These are phyloP conservation scores for Orthonevra nobilis DNA, from an alignment of 2,888 invertebrate genomes.

Conservation along the genomic window DNA sequence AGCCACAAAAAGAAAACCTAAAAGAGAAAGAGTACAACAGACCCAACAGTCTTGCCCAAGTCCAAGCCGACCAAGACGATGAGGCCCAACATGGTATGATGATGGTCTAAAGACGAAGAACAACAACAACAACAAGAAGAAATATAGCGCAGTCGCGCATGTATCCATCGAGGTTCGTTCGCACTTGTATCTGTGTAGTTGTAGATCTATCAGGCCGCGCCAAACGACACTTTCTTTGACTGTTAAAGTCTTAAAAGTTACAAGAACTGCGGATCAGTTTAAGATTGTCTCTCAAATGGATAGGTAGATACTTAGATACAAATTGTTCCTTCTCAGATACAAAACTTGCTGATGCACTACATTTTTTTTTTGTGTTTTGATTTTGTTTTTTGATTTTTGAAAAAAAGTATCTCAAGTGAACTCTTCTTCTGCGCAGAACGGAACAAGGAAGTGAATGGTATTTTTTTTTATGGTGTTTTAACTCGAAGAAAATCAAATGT, in stretches of 20 bases:
- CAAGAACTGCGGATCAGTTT: conserved; percentile 68
- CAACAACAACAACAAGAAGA: conserved; percentile 23
- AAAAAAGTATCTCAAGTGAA: conserved; percentile 5
- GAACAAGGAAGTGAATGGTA: conserved; percentile 55
- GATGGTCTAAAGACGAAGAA: conserved; percentile 27
- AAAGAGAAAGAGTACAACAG: conserved; percentile 56
- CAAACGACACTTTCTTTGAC: conserved; percentile 66
- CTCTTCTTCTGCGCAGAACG: conserved; percentile 21
- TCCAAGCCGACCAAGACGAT: conserved; percentile 35
- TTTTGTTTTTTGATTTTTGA: conserved; percentile 8
- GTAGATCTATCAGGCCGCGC: conserved; percentile 53
- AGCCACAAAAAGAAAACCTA: conserved; percentile 32
- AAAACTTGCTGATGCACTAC: no score
- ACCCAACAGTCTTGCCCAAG: no score
- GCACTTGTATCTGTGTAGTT: conserved; percentile 33
- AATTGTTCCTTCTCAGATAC: conserved; percentile 42
- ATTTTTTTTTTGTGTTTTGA: conserved; percentile 22
- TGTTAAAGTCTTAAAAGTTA: conserved; percentile 70
- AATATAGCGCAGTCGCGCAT: conserved; percentile 55
- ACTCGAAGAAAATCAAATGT: conserved; percentile 23
- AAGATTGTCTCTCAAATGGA: conserved; percentile 69
- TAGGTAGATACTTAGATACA: conserved; percentile 62
- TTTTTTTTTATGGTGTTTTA: conserved; percentile 20
- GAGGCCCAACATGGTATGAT: conserved; percentile 29
- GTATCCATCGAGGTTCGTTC: conserved; percentile 36